A percentile compares a stretch with the other conserved stretches of the same genome.
Conservation (phyloP, 2,113 vertebrate genomes). For the Uria aalge region DNA sequence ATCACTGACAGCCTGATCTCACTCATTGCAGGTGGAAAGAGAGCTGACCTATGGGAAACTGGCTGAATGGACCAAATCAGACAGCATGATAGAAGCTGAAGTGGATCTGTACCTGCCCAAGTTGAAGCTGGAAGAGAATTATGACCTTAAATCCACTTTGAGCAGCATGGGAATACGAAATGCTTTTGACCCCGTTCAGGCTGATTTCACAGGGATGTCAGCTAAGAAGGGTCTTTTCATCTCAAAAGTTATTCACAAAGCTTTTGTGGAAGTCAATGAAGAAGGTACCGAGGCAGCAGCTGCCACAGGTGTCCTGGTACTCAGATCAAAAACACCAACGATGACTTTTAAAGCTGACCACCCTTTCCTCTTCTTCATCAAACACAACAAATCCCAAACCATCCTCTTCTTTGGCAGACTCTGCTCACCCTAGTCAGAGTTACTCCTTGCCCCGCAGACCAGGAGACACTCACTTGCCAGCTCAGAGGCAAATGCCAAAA, state of each 20-base stretch:
- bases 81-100: conserved; percentile 69
- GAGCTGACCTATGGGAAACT: conserved; percentile 80
- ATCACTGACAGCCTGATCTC: not conserved
- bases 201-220: conserved; percentile 86
- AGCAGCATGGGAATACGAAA: conserved; percentile 81
- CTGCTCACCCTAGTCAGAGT: conserved; percentile 59
- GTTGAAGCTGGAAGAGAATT: conserved; percentile 81
- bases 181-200: conserved; percentile 63
- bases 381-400: conserved; percentile 63
- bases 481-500: not conserved
- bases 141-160: conserved; percentile 75
- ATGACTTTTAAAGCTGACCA: conserved; percentile 67
- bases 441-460: not conserved
- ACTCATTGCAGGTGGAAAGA: conserved; percentile 75
- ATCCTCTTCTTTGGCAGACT: conserved; percentile 76
- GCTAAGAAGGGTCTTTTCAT: conserved; percentile 73
- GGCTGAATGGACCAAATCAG: conserved; percentile 74
- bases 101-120: conserved; percentile 78
- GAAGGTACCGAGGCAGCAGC: conserved; percentile 87
- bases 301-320: conserved; percentile 68
- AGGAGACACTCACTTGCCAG: not conserved
- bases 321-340: conserved; percentile 39
- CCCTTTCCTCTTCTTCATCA: conserved; percentile 78
- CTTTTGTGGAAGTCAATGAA: conserved; percentile 88
- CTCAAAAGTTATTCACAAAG: conserved; percentile 86